phyloP scores from a whole-genome alignment of 2,888 invertebrate genomes.

The Matsumyia berberina region DNA sequence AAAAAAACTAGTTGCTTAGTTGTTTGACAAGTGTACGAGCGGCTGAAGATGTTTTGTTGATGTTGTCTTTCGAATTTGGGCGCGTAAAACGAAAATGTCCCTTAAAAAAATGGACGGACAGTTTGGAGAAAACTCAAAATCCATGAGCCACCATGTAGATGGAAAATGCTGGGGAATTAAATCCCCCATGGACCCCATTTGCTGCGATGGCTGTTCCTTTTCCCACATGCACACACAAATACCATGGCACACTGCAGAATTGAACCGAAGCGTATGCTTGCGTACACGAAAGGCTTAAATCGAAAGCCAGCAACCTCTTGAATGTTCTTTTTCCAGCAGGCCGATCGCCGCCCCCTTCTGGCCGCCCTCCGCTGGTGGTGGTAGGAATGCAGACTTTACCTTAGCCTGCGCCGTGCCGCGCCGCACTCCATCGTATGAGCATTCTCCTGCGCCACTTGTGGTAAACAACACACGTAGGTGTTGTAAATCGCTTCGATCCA shows the following conservation, averaged over 20 bases:
- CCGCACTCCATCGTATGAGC: conserved; percentile 51
- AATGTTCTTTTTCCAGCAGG: conserved; percentile 65
- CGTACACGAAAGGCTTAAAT: conserved; percentile 67
- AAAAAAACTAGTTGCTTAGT: conserved; percentile 70
- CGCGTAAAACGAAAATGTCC: conserved; percentile 52
- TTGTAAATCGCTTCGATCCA: conserved; percentile 59
- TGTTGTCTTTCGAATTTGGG: conserved; percentile 60
- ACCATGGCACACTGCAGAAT: neutral
- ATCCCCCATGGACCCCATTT: conserved; percentile 46
- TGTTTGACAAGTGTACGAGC: conserved; percentile 71
- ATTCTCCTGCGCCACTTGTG: conserved; percentile 72
- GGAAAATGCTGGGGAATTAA: conserved; percentile 28
- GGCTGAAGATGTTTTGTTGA: conserved; percentile 67
- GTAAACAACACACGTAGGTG: conserved; percentile 75
- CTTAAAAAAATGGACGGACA: conserved; percentile 18
- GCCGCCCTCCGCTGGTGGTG: conserved; percentile 47
- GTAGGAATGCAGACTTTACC: conserved; percentile 73
- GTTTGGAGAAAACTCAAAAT: conserved; percentile 46
- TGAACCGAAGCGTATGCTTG: too few relatives aligned
- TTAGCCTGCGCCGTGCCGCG: conserved; percentile 30
- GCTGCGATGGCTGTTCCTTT: neutral
- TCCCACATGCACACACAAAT: neutral
- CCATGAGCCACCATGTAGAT: conserved; percentile 18
- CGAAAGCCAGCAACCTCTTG: conserved; percentile 74
- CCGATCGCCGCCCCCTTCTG: conserved; percentile 1